Evolutionary conservation across 2,797 vertebrate genomes (phyloP).

Genomic region (Nyctibius grandis): DNA sequence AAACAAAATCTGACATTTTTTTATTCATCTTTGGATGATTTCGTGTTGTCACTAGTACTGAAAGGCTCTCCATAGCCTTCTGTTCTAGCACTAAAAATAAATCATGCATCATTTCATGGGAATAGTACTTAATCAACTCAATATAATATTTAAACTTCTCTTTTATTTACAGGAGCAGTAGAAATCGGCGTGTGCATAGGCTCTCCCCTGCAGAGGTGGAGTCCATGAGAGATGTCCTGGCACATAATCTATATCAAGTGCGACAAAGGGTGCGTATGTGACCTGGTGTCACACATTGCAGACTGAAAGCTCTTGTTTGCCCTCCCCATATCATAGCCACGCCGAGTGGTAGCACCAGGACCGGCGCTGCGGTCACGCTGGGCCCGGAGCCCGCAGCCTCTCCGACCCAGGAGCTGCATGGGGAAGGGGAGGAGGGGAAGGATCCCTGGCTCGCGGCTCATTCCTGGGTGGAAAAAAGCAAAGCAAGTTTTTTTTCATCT

Average conservation of each 20-base stretch:
- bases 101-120: not conserved
- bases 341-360: fast-evolving
- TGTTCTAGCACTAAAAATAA: not conserved
- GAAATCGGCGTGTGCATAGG: slow-evolving; percentile 53
- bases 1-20: not conserved
- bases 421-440: not conserved
- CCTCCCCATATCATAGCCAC: not conserved
- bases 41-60: not conserved
- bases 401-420: fast-evolving
- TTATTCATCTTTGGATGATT: not conserved
- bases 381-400: fast-evolving
- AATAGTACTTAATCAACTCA: not conserved
- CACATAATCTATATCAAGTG: slow-evolving; percentile 92
- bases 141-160: not conserved
- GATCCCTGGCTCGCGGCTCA: fast-evolving
- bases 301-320: not conserved
- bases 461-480: not conserved
- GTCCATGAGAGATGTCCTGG: slow-evolving; percentile 86
- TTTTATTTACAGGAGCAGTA: slow-evolving; percentile 73
- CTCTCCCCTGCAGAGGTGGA: slow-evolving; percentile 79
- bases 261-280: slow-evolving; percentile 81
- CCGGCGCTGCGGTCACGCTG: not conserved
- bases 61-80: not conserved
- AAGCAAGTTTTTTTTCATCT: not conserved
- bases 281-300: not conserved